Percentiles rank a stretch among this genome's conserved stretches.
These are phyloP conservation scores for Lepilemur septentrionalis DNA, from an alignment of 2,797 vertebrate genomes.

Conservation along the genomic window DNA sequence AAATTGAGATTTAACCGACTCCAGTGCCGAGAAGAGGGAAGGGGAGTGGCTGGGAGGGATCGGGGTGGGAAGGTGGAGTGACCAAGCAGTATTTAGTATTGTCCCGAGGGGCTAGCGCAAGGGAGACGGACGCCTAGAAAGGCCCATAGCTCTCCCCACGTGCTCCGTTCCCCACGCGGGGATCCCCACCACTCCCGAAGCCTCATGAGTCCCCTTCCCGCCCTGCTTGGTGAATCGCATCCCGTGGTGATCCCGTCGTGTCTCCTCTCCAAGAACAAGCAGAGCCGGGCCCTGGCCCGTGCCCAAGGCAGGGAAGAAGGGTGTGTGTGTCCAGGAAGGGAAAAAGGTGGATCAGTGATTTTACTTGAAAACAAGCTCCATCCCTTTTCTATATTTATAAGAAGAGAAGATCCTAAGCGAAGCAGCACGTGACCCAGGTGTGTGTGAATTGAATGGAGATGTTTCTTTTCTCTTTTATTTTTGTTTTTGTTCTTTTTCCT, in stretches of 20 bases:
- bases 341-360: constrained; percentile 76
- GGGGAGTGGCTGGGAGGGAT: constrained; percentile 59
- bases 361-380: constrained; percentile 87
- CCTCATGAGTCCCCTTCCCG: not conserved
- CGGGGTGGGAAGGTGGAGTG: constrained; percentile 80
- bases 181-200: constrained; percentile 44
- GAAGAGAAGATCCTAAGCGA: constrained; percentile 83
- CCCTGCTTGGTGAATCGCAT: constrained; percentile 64
- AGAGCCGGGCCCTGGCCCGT: constrained; percentile 44
- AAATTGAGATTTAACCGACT: constrained; percentile 84
- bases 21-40: constrained; percentile 84
- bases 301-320: constrained; percentile 62
- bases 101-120: constrained; percentile 63
- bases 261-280: constrained; percentile 46
- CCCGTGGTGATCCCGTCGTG: constrained; percentile 44
- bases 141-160: constrained; percentile 68
- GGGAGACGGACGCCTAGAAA: constrained; percentile 74
- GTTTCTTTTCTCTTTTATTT: constrained; percentile 82
- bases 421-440: constrained; percentile 85
- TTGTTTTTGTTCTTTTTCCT: constrained; percentile 83
- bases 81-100: constrained; percentile 86
- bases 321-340: constrained; percentile 73
- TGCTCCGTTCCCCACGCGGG: constrained; percentile 40
- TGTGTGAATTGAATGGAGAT: constrained; percentile 85
- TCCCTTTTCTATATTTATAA: constrained; percentile 87